Base-by-base conservation (phyloP, 2,797 vertebrate genomes). In the Taenioides sp. region DNA sequence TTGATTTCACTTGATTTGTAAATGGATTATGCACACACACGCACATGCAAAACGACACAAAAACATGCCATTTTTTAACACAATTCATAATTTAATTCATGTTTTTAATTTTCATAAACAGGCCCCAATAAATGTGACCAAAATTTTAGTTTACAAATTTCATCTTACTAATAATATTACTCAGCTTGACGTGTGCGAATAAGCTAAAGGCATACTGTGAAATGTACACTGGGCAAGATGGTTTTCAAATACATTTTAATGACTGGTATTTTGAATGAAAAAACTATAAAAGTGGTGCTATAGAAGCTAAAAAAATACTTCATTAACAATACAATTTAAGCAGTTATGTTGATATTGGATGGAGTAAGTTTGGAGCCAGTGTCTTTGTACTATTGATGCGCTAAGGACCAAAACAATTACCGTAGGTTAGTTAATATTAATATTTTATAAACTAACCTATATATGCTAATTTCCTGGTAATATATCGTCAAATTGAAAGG, bases 1-100 rank as follows among this genome's bases (percentile, higher is more conserved):
- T 61, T 84, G 81, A 78, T 76, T 66, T 81, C 73, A 43, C 81
- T 79, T 66, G 55, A 80, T 73, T 81, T 82, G 75, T 80, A 76
- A 87, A 75, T 84, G 78, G 69, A 82, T 84, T 71, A 40, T 76
- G 65, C 77, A 79, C 77, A 80, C 69, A 73, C 54, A 74, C 28
- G 65, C 12, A 71, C 20, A 76, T 57, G 75, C n/a, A 73, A 10
- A 80, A 59, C 75, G 14, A 75, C 54, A 80, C 57, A 70, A 17
- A 66, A 9, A 74, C 65, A 68, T 67, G 57, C 22, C 7, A 3
- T 40, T 72, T n/a, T 62, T 37, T 54, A 73, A 83, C 58, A 40
- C 62, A 49, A 70, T 61, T 65, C 74, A 27, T 60, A 58, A 72
- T 58, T 70, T 34, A 70, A 31, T 16, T 71, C 67, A 58, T 72